phyloP scores from a whole-genome alignment of 2,113 vertebrate species.

The Monarcha castaneiventris region DNA sequence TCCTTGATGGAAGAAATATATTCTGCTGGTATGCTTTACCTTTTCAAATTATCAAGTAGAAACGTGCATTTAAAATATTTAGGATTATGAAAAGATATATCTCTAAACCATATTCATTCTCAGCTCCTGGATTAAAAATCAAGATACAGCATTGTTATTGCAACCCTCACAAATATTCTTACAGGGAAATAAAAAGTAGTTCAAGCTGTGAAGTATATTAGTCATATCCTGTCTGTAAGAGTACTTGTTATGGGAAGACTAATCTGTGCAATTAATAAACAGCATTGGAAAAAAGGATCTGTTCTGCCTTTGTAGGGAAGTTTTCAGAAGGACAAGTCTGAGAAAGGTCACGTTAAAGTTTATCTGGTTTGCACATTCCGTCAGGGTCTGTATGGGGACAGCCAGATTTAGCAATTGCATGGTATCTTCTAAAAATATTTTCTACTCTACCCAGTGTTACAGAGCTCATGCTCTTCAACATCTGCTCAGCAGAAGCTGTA shows the following conservation, averaged over 20 bases:
- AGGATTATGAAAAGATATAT: neutral
- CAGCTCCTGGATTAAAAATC: neutral
- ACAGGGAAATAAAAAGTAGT: neutral
- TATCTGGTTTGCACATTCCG: slow-evolving; percentile 59
- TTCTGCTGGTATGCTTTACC: neutral
- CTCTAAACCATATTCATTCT: neutral
- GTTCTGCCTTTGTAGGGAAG: neutral
- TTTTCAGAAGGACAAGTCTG: neutral
- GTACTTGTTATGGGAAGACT: neutral
- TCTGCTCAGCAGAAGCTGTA: slow-evolving; percentile 7
- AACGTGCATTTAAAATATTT: neutral
- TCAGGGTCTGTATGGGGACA: slow-evolving; percentile 41
- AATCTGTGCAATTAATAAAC: neutral
- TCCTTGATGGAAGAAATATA: neutral
- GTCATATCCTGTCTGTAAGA: neutral
- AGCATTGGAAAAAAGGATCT: neutral
- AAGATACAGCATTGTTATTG: neutral
- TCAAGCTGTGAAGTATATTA: neutral
- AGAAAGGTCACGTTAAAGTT: neutral
- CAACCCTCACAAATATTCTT: neutral
- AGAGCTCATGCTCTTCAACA: slow-evolving; percentile 56
- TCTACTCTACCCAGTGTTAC: slow-evolving; percentile 54
- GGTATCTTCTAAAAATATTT: slow-evolving; percentile 65
- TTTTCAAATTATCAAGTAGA: neutral
- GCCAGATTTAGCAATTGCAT: slow-evolving; percentile 61